Conservation (phyloP, 2,797 vertebrate species). For the Enoplosus armatus region DNA sequence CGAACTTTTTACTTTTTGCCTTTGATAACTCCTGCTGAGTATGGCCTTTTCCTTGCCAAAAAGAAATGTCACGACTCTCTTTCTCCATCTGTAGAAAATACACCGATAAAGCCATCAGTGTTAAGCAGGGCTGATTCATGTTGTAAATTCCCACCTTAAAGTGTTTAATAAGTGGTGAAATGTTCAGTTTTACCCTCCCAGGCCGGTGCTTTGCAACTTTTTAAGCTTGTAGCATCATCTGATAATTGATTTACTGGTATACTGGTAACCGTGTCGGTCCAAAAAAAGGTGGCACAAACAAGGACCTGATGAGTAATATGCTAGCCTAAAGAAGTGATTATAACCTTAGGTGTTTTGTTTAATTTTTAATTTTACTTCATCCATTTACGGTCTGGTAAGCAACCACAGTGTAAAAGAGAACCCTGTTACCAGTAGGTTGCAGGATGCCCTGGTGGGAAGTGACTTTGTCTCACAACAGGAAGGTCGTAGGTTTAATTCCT, state of each 20-base stretch:
- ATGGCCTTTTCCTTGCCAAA: conserved; percentile 84
- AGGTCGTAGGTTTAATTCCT: conserved; percentile 76
- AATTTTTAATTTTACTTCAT: conserved; percentile 48
- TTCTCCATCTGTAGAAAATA: conserved; percentile 81
- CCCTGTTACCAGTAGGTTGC: conserved; percentile 40
- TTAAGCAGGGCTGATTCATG: conserved; percentile 71
- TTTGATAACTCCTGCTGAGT: conserved; percentile 88
- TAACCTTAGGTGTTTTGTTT: conserved; percentile 43
- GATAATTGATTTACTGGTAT: conserved; percentile 35
- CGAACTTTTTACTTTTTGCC: conserved; percentile 86
- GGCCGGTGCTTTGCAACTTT: conserved; percentile 40
- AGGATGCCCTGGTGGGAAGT: conserved; percentile 70
- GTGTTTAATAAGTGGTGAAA: conserved; percentile 64
- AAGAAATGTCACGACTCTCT: conserved; percentile 85
- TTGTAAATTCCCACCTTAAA: conserved; percentile 69
- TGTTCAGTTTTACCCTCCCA: conserved; percentile 55
- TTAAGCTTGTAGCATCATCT: conserved; percentile 21
- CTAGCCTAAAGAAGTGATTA: conserved; percentile 36
- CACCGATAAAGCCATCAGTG: conserved; percentile 77
- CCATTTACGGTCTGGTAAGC: conserved; percentile 40
- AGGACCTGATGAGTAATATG: conserved; percentile 49
- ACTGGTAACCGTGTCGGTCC: conserved; percentile 30
- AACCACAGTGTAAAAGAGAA: conserved; percentile 32
- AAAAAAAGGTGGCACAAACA: conserved; percentile 35
- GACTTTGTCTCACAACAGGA: conserved; percentile 77